Base-by-base conservation (phyloP, 2,113 vertebrate species). In the Galemys pyrenaicus region DNA sequence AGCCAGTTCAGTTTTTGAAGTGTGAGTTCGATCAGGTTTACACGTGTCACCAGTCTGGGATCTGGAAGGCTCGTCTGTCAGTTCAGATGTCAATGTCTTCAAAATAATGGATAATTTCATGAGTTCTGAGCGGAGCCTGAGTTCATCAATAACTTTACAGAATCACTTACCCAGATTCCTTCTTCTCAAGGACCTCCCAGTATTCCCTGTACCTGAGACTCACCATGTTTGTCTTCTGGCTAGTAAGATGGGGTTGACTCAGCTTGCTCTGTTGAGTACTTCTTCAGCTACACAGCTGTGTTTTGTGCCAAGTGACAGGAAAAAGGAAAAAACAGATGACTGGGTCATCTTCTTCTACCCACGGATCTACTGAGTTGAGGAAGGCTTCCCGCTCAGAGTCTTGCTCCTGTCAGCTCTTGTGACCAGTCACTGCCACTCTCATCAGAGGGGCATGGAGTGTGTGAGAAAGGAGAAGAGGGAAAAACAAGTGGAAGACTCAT, bases 381-480 rank as follows among this genome's bases (percentile, higher is more conserved):
- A 58, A 51, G 2, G 0, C 15, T 56, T 19, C 13, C 30, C 3
- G 65, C 44, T 11, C 13, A 65, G 64, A 87, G 9, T 49, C 54
- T 44, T 9, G 4, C 77, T 39, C n/a, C 54, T 64, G 0, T 39
- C 13, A 17, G 0, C 9, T 24, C 20, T 20, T 81, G n/a, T n/a
- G 37, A 35, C 2, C 32, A 44, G 32, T 39, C 41, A 49, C 49
- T 41, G 46, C 20, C 44, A 46, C 8, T 64, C 19, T 11, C 30
- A 39, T 44, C 20, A 41, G 6, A 58, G 12, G 20, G 6, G 11
- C 1, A 2, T 13, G 2, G 8, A 13, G 1, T 3, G 5, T n/a
- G n/a, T 39, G 10, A 41, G 0, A 81, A 19, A 62, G 4, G 44
- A 82, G 58, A 80, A 46, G 86, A 89, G 81, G 28, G 39, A 46